phyloP scores from a whole-genome alignment of 2,888 invertebrate species.

The Amphipoea lucens region DNA sequence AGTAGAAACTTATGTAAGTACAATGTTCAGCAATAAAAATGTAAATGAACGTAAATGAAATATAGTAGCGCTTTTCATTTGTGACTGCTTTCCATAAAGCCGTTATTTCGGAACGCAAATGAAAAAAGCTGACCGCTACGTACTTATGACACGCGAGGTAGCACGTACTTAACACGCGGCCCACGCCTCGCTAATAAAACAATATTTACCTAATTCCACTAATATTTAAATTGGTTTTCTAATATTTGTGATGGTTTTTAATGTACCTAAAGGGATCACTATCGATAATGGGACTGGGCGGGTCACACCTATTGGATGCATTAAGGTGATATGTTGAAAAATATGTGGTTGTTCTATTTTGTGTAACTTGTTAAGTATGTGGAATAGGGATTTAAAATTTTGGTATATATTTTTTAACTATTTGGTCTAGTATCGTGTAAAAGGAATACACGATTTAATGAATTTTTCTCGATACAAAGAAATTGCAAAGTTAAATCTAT shows the following conservation, averaged over 20 bases:
- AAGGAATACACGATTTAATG: too few species aligned
- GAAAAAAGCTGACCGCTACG: slow-evolving; percentile 34
- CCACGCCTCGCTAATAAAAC: slow-evolving; percentile 31
- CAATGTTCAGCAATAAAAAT: slow-evolving; percentile 30
- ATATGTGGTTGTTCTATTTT: too few species aligned
- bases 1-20: not conserved
- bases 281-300: not conserved
- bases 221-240: slow-evolving; percentile 6
- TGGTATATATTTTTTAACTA: too few species aligned
- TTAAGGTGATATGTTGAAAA: too few species aligned
- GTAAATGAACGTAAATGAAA: slow-evolving; percentile 37
- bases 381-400: too few species aligned
- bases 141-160: slow-evolving; percentile 58
- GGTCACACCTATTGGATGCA: not conserved
- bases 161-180: slow-evolving; percentile 47
- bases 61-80: slow-evolving; percentile 22
- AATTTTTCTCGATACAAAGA: too few species aligned
- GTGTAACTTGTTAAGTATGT: too few species aligned
- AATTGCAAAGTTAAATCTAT: too few species aligned
- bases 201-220: slow-evolving; percentile 36
- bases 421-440: too few species aligned
- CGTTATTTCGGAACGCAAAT: slow-evolving; percentile 44
- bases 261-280: not conserved
- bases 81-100: slow-evolving; percentile 37
- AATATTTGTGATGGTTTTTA: not conserved